Evolutionary conservation across 30 jellyfish, hydroid and myxozoan species (phyloP), one percentile per base, ranked within the genome.

Genomic region (Cassiopea xamachana): DNA sequence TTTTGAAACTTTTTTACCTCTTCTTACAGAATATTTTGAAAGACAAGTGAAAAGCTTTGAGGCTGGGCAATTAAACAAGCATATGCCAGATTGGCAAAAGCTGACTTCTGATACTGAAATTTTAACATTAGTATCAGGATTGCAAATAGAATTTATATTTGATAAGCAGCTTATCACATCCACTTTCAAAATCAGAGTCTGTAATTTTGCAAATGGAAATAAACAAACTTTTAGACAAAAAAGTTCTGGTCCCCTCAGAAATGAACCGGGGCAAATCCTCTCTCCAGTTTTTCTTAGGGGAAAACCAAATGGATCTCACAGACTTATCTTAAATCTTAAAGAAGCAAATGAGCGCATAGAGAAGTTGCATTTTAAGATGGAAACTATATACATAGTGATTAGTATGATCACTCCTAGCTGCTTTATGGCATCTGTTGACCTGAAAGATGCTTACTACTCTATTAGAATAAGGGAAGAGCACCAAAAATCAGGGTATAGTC

Each of bases 241-340:
- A 49, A 27, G 93, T 87, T 12, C 46, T 87, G 13, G 50, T 39
- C 15, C 70, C 62, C n/a, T 87, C 85, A 43, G 49, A 13, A 10
- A 75, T 3, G 94, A 77, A 50, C 48, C 27, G 46, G 84, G 61
- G 5, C 84, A 87, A 50, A 48, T 75, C 13, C 79, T 75, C 17
- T 87, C 91, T 8, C 94, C 94, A 62, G 62, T 73, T 16, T 87
- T 87, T 58, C 64, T 77, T 2, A 80, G 90, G 46, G 69, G 84
- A 7, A 59, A 80, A 59, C 61, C 60, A 16, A 62, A 87, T 18
- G 73, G 94, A 51, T 9, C 77, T 9, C 60, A 80, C 68, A 77
- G 80, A 14, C 62, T 80, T 5, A 80, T 80, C 43, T 45, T 80
- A 80, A 80, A 80, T 46, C 89, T 80, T 14, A 80, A 51, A 39